phyloP scores from a whole-genome alignment of 2,888 invertebrate species.

The Nesidiocoris tenuis region DNA sequence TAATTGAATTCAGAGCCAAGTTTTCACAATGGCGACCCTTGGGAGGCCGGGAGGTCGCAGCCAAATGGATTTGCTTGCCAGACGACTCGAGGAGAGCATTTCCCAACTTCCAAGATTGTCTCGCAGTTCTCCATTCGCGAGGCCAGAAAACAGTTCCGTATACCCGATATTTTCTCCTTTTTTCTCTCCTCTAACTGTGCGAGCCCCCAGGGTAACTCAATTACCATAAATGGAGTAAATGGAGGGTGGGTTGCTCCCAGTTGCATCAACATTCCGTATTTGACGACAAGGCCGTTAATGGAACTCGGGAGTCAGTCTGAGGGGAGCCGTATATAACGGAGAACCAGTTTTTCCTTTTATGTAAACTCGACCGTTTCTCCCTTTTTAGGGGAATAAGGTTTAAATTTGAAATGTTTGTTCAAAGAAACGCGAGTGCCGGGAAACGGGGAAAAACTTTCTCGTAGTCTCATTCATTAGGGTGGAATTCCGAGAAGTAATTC shows the following conservation, averaged over 20 bases:
- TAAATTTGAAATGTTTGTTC: not conserved
- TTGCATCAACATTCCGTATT: constrained; percentile 14
- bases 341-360: not conserved
- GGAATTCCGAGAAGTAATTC: not conserved
- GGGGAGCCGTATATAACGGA: constrained; percentile 8
- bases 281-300: constrained; percentile 14
- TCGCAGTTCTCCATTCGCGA: not conserved
- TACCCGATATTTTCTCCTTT: not conserved
- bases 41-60: not conserved
- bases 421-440: not conserved
- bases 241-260: constrained; percentile 6
- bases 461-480: not conserved
- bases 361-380: not conserved
- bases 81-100: not conserved
- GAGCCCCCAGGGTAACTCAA: constrained; percentile 4
- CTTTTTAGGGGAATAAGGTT: not conserved
- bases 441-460: not conserved
- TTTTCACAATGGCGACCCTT: constrained; percentile 2
- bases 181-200: not conserved
- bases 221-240: constrained; percentile 12
- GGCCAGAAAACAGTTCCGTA: not conserved
- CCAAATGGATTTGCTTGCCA: not conserved
- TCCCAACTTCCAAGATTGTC: not conserved
- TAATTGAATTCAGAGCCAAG: constrained; percentile 36
- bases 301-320: constrained; percentile 4